phyloP scores from a whole-genome alignment of 92 coral and sea anemone species.

The Meandrina meandrites region DNA sequence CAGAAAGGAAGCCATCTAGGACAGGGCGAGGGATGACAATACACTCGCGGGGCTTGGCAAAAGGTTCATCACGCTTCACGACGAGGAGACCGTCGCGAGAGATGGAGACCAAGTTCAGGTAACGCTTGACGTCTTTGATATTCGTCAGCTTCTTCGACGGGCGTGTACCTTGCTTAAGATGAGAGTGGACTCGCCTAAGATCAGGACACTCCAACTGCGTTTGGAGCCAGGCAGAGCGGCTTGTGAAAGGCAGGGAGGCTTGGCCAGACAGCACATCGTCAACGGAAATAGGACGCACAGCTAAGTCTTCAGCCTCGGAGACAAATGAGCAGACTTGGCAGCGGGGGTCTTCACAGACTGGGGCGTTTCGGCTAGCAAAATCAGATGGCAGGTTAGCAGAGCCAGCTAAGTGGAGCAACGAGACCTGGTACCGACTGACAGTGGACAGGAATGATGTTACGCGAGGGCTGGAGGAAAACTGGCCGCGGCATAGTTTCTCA shows the following conservation, averaged over 20 bases:
- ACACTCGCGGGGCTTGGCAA: no score
- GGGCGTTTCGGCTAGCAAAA: conserved; percentile 71
- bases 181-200: no score
- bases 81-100: conserved; percentile 33
- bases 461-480: no score
- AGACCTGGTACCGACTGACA: conserved; percentile 66
- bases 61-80: conserved; percentile 20
- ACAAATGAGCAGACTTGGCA: conserved; percentile 62
- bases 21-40: not conserved
- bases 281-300: conserved; percentile 50
- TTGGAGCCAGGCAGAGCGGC: conserved; percentile 60
- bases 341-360: conserved; percentile 50
- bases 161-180: conserved; percentile 46
- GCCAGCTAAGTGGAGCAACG: conserved; percentile 68
- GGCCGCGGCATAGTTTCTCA: no score
- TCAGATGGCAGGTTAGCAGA: conserved; percentile 69
- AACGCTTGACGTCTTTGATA: no score
- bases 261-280: conserved; percentile 37
- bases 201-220: no score
- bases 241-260: conserved; percentile 33
- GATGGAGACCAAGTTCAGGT: no score
- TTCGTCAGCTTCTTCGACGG: no score
- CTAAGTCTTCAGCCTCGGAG: conserved; percentile 49
- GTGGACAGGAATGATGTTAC: conserved; percentile 62
- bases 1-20: no score